Evolutionary conservation across 2,888 invertebrate genomes (phyloP).

Genomic region (Nezara viridula): DNA sequence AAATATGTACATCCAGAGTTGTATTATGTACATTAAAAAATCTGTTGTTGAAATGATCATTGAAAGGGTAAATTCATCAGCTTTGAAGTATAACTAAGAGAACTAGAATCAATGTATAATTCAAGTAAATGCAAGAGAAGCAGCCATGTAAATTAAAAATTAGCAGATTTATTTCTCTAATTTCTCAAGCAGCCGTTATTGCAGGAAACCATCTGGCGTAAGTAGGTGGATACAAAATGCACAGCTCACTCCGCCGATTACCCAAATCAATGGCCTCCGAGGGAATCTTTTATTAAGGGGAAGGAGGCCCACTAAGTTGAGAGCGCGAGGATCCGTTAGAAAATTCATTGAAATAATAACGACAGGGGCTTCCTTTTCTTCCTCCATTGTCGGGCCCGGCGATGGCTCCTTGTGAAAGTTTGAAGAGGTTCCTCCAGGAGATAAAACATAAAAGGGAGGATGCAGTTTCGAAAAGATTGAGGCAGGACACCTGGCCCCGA

Average conservation of each 20-base stretch:
- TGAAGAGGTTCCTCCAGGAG: neutral
- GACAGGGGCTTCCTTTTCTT: neutral
- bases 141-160: neutral
- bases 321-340: neutral
- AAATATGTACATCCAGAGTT: too few relatives aligned
- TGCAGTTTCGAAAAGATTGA: slow-evolving; percentile 14
- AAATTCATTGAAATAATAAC: slow-evolving; percentile 41
- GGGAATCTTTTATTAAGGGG: neutral
- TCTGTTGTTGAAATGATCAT: too few relatives aligned
- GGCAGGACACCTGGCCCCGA: slow-evolving; percentile 9
- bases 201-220: neutral
- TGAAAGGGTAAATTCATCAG: neutral
- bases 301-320: neutral
- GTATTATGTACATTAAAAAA: too few relatives aligned
- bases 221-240: slow-evolving; percentile 14
- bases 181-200: neutral
- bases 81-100: neutral
- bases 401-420: slow-evolving; percentile 1
- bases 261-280: neutral
- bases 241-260: neutral
- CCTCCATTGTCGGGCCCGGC: neutral
- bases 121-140: neutral
- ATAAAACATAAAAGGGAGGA: neutral
- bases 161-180: neutral
- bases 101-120: neutral